Conservation (phyloP, 2,797 vertebrate species). For the Hybognathus amarus region DNA sequence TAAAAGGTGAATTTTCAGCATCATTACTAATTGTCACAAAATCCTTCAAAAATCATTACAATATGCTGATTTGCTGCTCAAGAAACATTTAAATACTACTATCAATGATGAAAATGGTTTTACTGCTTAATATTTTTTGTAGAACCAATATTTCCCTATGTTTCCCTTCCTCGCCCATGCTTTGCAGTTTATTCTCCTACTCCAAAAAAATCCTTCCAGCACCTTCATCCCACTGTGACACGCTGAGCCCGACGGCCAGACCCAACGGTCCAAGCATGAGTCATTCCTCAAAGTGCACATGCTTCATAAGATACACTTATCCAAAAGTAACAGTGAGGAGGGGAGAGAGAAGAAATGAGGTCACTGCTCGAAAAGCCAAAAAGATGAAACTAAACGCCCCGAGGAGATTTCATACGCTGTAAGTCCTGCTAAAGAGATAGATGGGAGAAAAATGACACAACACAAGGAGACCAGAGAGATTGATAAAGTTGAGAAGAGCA, state of each 20-base stretch:
- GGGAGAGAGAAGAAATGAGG: constrained; percentile 25
- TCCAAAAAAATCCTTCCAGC: neutral
- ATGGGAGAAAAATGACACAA: neutral
- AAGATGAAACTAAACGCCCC: neutral
- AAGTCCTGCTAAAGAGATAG: constrained; percentile 15
- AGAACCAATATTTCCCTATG: neutral
- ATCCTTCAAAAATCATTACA: neutral
- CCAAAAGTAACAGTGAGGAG: constrained; percentile 20
- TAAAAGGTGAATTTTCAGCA: neutral
- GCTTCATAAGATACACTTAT: constrained; percentile 9
- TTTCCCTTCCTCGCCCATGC: neutral
- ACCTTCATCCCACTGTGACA: constrained; percentile 12
- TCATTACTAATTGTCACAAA: neutral
- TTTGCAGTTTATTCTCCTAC: neutral
- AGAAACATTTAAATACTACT: neutral
- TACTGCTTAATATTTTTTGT: neutral
- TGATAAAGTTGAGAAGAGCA: constrained; percentile 14
- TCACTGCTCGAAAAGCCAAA: constrained; percentile 21
- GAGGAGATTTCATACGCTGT: neutral
- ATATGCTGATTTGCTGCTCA: neutral
- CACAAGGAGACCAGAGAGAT: constrained; percentile 1
- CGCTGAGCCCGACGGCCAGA: neutral
- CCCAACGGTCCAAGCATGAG: constrained; percentile 1
- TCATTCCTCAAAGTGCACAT: constrained; percentile 24
- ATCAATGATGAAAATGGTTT: neutral